Evolutionary conservation across 1,140 invertebrate species (phyloP).

Genomic region (Drosophila elegans): DNA sequence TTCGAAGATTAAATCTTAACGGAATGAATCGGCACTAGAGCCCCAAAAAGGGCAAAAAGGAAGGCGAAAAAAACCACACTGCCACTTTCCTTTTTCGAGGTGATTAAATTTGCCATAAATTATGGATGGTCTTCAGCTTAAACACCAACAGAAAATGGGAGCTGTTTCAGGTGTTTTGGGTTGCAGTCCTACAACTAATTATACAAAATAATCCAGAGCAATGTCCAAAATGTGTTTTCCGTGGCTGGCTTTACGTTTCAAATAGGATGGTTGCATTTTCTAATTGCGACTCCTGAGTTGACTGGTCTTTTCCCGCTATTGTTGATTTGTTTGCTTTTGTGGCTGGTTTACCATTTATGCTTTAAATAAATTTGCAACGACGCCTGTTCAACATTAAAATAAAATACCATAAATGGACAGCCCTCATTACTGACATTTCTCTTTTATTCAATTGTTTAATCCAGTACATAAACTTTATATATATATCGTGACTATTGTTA

Average conservation of each 20-base stretch:
- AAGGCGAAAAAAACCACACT: background rate
- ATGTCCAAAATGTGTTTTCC: conserved; percentile 30
- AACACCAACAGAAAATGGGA: background rate
- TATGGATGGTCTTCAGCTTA: conserved; percentile 24
- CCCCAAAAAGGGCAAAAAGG: background rate
- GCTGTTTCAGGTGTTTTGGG: conserved; percentile 40
- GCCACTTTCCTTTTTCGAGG: conserved; percentile 13
- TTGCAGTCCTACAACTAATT: conserved; percentile 57
- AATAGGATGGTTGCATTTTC: conserved; percentile 56
- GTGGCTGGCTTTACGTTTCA: conserved; percentile 20
- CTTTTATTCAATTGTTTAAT: conserved; percentile 20
- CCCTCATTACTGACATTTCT: conserved; percentile 60
- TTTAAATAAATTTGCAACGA: conserved; percentile 15
- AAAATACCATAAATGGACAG: conserved; percentile 79
- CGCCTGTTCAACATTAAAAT: conserved; percentile 69
- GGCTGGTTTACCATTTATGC: conserved; percentile 30
- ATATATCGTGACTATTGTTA: conserved; percentile 43
- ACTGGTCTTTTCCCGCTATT: conserved; percentile 15
- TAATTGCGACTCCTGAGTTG: conserved; percentile 36
- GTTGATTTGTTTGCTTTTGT: conserved; percentile 11
- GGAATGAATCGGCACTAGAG: conserved; percentile 33
- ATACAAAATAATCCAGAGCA: conserved; percentile 34
- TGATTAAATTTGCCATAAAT: conserved; percentile 65
- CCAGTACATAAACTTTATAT: conserved; percentile 1
- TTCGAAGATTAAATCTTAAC: conserved; percentile 71